These are phyloP conservation scores for Rhombomys opimus DNA, from an alignment of 2,113 vertebrate species.

Conservation along the genomic window DNA sequence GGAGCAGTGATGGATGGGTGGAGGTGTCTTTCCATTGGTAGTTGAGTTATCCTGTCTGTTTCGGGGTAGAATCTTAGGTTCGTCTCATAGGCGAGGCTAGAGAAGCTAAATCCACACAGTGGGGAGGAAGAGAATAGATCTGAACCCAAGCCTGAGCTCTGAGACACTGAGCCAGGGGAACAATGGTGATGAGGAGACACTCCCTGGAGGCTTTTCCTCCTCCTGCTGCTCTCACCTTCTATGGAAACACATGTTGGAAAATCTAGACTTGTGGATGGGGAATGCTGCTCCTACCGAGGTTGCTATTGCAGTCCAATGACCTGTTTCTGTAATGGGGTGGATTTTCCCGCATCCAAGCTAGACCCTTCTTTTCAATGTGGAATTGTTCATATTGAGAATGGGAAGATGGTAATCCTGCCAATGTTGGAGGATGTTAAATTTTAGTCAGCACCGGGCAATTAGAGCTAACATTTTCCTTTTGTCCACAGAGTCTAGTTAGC, in stretches of 20 bases:
- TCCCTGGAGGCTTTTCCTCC: background rate
- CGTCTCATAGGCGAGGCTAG: background rate
- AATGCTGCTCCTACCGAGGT: background rate
- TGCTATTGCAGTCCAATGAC: background rate
- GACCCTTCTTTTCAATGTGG: background rate
- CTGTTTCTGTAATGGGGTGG: background rate
- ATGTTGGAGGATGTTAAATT: background rate
- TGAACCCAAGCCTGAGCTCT: background rate
- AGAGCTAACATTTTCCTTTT: background rate
- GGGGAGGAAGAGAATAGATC: background rate
- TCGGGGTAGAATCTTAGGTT: background rate
- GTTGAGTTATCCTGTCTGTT: background rate
- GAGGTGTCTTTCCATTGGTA: fast-evolving
- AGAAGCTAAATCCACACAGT: background rate
- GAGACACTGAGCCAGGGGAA: too few relatives aligned
- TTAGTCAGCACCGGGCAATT: background rate
- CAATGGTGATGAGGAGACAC: background rate
- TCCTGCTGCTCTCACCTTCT: background rate
- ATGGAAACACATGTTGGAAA: background rate
- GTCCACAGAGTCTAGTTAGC: background rate
- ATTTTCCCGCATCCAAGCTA: background rate
- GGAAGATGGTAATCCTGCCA: background rate
- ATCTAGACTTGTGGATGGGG: background rate
- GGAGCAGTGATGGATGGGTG: too few relatives aligned
- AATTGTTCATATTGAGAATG: conserved; percentile 29